Base-by-base conservation (phyloP, 2,888 invertebrate species). In the Aspidiotus rigidus region DNA sequence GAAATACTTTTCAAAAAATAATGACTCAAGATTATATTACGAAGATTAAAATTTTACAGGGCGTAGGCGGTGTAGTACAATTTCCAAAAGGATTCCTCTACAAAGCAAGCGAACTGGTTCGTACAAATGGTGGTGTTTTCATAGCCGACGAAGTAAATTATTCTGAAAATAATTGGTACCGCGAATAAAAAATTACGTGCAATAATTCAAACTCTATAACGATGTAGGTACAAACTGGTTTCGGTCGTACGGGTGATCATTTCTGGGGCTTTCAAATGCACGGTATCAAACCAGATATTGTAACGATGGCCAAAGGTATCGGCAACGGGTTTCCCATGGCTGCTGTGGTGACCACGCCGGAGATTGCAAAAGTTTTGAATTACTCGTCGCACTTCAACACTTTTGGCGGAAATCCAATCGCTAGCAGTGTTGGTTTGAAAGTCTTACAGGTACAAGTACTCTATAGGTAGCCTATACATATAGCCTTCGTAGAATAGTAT, bases 261-360 rank as follows among this genome's bases (percentile, higher is more conserved):
- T 98, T 88, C 80, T 98, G 98, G 98, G 95, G 95, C n/a, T 98
- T 97, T 77, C 84, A 97, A 79, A 82, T 82, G 15, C 95, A 97
- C 76, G 90, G 81, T 7, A 85, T 94, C 44, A 73, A 83, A 28
- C 98, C 98, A 0, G 98, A 98, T 77, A 95, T 98, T 74, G 93
- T 96, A 0, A 94, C 95, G 0, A 87, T 94, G 89, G 95, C 95
- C 1, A 96, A 96, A 78, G 93, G 93, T 54, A 91, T 92, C 62
- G 91, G 95, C 0, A 98, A 98, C 79, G 98, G 98, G 0, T 98
- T 92, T 79, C 98, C 98, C 0, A 79, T 99, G 78, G 97, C 89
- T 0, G 97, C 96, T 8, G 95, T 98, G 0, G 89, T 94, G 0
- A 98, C 98, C 0, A 96, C 91, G 0, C 85, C 86, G 7, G 86